phyloP scores from a whole-genome alignment of 2,113 vertebrate genomes.

The Phyllostomus hastatus region DNA sequence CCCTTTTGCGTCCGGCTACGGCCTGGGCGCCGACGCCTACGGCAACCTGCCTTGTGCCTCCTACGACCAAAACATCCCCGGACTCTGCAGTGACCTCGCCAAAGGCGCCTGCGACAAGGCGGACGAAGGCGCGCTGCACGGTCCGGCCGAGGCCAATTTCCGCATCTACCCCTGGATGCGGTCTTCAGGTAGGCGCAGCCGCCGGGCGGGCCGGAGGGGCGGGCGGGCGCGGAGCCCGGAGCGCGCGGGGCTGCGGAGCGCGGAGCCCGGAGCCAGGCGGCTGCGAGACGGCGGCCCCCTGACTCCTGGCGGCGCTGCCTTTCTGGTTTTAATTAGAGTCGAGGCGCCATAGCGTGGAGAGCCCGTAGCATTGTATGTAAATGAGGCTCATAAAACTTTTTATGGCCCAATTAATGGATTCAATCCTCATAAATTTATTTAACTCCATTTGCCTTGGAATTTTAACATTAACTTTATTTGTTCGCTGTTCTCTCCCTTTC shows the following conservation, averaged over 20 bases:
- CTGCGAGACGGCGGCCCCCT: constrained; percentile 71
- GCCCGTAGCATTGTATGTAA: constrained; percentile 91
- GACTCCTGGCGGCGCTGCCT: constrained; percentile 81
- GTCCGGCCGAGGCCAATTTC: constrained; percentile 88
- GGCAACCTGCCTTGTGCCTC: constrained; percentile 86
- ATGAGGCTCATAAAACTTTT: constrained; percentile 96
- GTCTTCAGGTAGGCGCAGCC: constrained; percentile 90
- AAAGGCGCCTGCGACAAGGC: constrained; percentile 89
- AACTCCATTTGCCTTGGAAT: constrained; percentile 83
- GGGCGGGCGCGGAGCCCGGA: neutral
- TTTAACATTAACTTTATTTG: constrained; percentile 75
- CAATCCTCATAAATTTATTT: constrained; percentile 88
- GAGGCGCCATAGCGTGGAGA: constrained; percentile 85
- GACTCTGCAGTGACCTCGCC: constrained; percentile 88
- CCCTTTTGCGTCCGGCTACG: constrained; percentile 87
- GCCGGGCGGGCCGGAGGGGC: constrained; percentile 48
- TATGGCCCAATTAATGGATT: constrained; percentile 90
- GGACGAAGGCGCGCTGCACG: constrained; percentile 87
- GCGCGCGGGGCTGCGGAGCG: neutral
- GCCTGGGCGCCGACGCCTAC: constrained; percentile 87
- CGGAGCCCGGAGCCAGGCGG: constrained; percentile 35
- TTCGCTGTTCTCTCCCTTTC: constrained; percentile 10
- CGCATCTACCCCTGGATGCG: constrained; percentile 95
- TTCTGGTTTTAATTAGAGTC: constrained; percentile 91
- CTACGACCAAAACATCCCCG: constrained; percentile 91